Evolutionary conservation across 2,888 invertebrate species (phyloP), one percentile per base, ranked within the genome.

Genomic region (Poecilobothrus nobilitatus): DNA sequence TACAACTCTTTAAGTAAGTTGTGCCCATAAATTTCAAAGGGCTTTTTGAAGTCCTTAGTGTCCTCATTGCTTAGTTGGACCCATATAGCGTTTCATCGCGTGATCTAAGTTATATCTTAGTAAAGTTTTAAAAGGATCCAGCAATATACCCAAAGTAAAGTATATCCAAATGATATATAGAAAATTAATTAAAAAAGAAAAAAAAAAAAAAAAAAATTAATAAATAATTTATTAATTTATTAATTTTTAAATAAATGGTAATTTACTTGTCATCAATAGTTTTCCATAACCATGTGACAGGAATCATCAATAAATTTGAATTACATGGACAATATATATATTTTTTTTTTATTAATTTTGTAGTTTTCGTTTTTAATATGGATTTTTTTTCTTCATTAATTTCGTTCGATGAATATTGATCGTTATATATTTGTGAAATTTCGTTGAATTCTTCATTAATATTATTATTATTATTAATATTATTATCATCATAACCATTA

Each of bases 231-330:
- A 27, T 27, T 27, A 4, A 27, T 27, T 27, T 27, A 27, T 27
- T 4, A 27, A 27, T 27, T 5, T n/a, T n/a, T n/a, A 27, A 27
- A 27, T 5, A 27, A 27, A 27, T 27, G 2, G 7, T 53, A 53
- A 53, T 53, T 53, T 53, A 53, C 53, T 53, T 53, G 53, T 53
- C n/a, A 65, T 65, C 64, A 64, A 62, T 18, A 41, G 68, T 66
- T 53, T 66, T 63, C 68, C 68, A 71, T 21, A 71, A 63, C 71
- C 71, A 72, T 6, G 70, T 68, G 66, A 71, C 68, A 27, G 68
- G 67, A 68, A 12, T 53, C 53, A 53, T 53, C 53, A 53, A 53
- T 53, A 53, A 53, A 53, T 53, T 53, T 18, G 53, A 18, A n/a
- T n/a, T 53, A n/a, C 53, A 53, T 18, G 18, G 18, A 53, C 53